Percentiles rank a stretch among this genome's conserved stretches.
phyloP scores from a whole-genome alignment of 2,797 vertebrate species.

The Manis javanica region DNA sequence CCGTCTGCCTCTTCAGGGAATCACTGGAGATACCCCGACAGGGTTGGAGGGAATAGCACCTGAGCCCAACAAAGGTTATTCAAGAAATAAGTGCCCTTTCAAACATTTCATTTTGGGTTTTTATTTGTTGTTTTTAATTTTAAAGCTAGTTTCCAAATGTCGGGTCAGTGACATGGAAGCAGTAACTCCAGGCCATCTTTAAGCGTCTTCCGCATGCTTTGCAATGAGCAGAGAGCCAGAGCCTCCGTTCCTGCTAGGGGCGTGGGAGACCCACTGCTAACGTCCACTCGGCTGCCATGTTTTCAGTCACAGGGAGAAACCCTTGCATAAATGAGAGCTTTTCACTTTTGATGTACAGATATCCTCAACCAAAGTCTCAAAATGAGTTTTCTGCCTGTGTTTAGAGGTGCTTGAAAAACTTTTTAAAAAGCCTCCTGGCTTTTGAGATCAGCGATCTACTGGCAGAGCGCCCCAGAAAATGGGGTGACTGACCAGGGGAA shows the following conservation, averaged over 20 bases:
- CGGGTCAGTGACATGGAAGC: neutral
- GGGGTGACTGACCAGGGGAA: neutral
- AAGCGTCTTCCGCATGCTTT: neutral
- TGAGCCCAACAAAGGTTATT: neutral
- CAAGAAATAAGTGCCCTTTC: neutral
- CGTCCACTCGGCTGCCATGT: neutral
- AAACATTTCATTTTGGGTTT: neutral
- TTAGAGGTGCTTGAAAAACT: neutral
- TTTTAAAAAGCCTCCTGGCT: neutral
- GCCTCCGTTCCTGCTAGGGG: neutral
- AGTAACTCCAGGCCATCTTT: neutral
- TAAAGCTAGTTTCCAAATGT: neutral
- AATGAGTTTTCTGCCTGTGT: neutral
- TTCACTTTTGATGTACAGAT: neutral
- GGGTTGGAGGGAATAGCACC: fast-evolving
- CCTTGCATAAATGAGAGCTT: neutral
- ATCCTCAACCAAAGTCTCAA: neutral
- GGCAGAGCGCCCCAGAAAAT: neutral
- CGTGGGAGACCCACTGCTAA: neutral
- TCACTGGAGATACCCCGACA: too few species aligned
- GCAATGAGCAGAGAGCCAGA: too few species aligned
- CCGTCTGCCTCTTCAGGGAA: neutral
- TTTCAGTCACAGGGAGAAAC: neutral
- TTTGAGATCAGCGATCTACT: neutral
- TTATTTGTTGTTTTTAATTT: neutral